Conservation (phyloP, 2,113 vertebrate genomes). For the Ahaetulla prasina region DNA sequence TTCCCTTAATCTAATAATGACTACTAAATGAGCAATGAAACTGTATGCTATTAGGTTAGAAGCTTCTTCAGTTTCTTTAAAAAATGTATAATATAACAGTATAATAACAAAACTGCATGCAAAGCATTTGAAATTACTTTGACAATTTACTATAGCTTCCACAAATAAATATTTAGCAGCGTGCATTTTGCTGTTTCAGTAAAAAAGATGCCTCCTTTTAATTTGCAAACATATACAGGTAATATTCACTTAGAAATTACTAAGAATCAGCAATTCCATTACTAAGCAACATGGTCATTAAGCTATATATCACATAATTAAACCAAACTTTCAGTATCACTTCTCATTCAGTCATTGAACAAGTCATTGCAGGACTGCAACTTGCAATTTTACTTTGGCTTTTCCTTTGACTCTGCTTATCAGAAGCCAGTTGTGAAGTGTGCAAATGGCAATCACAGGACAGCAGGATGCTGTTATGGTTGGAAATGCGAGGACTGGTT, state of each 20-base stretch:
- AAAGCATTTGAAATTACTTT: background rate
- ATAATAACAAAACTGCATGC: background rate
- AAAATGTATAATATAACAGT: background rate
- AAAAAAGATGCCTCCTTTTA: background rate
- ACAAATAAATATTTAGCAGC: background rate
- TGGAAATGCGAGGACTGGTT: background rate
- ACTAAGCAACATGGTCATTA: background rate
- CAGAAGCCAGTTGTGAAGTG: background rate
- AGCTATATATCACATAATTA: background rate
- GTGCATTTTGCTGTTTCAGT: background rate
- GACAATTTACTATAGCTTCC: background rate
- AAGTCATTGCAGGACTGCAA: background rate
- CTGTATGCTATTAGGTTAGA: background rate
- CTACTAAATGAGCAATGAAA: background rate
- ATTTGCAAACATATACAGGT: background rate
- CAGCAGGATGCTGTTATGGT: background rate
- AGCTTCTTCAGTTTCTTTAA: background rate
- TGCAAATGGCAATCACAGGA: background rate
- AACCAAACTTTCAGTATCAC: background rate
- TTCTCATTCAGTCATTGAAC: background rate
- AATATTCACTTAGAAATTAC: background rate
- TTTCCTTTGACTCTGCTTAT: background rate
- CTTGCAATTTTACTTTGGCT: background rate
- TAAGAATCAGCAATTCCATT: background rate
- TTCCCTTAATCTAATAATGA: background rate